These are phyloP conservation scores for Amphipoea lucens DNA, from an alignment of 2,888 invertebrate species.

Conservation along the genomic window DNA sequence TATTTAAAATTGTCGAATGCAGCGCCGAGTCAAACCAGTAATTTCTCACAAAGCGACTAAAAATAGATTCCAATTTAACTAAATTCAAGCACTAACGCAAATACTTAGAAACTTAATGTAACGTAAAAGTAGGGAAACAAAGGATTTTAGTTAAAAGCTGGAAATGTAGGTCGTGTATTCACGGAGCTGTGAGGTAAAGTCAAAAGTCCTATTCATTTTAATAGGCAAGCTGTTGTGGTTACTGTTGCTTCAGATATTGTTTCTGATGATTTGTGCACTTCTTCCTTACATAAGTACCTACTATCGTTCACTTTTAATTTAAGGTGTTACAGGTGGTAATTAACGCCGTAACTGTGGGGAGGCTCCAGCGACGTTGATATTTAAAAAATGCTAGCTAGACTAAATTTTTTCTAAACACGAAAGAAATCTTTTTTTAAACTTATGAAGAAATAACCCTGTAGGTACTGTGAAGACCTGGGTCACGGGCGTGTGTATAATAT, in stretches of 20 bases:
- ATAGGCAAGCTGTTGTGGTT: neutral
- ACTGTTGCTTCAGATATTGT: neutral
- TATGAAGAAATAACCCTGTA: slow-evolving; percentile 1
- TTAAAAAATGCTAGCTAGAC: neutral
- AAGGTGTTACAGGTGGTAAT: neutral
- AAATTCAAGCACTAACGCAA: slow-evolving; percentile 17
- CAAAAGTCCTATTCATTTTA: neutral
- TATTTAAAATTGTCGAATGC: slow-evolving; percentile 16
- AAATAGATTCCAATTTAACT: slow-evolving; percentile 40
- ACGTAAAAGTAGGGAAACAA: slow-evolving; percentile 10
- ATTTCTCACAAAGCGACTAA: slow-evolving; percentile 30
- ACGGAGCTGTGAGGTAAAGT: neutral
- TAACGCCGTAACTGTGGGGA: too few relatives aligned
- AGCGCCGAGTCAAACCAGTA: slow-evolving; percentile 8
- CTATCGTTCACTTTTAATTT: neutral
- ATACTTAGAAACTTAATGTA: slow-evolving; percentile 13
- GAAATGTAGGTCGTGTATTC: too few relatives aligned
- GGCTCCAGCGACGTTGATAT: neutral
- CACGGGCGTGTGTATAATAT: too few relatives aligned
- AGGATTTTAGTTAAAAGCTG: slow-evolving; percentile 9
- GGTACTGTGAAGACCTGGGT: too few relatives aligned
- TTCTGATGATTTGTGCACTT: neutral
- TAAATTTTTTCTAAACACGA: neutral
- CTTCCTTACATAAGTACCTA: neutral
- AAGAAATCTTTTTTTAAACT: neutral